phyloP scores from a whole-genome alignment of 2,113 vertebrate genomes.

The Nycticorax nycticorax region DNA sequence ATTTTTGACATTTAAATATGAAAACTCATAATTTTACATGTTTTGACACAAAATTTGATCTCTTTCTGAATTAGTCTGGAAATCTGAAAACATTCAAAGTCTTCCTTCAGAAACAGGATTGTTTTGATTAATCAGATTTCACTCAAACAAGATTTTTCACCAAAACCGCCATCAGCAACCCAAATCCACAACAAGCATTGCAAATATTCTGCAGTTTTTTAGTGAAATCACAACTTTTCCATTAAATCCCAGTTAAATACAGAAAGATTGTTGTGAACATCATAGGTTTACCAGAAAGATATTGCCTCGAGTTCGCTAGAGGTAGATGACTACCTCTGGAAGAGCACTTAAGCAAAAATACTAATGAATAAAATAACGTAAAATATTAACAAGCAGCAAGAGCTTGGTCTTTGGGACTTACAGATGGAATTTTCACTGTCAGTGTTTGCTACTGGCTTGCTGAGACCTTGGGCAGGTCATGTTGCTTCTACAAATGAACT shows the following conservation, averaged over 20 bases:
- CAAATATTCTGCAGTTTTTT: not conserved
- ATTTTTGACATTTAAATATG: conserved; percentile 12
- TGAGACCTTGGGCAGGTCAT: not conserved
- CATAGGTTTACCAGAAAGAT: not conserved
- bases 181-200: not conserved
- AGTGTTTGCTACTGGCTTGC: not conserved
- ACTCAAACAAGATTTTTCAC: not conserved
- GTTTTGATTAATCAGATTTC: conserved; percentile 13
- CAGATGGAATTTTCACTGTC: not conserved
- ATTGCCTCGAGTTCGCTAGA: not conserved
- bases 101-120: not conserved
- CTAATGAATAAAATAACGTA: not conserved
- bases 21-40: conserved; percentile 22
- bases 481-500: not conserved
- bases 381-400: not conserved
- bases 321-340: not conserved
- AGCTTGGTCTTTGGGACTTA: not conserved
- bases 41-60: conserved; percentile 36
- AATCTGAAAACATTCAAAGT: not conserved
- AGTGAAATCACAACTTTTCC: not conserved
- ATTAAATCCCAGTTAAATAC: not conserved
- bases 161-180: not conserved
- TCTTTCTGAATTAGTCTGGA: conserved; percentile 15
- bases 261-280: not conserved
- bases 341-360: not conserved